Conservation (phyloP, 2,888 invertebrate species). For the Sthenelais limicola region DNA sequence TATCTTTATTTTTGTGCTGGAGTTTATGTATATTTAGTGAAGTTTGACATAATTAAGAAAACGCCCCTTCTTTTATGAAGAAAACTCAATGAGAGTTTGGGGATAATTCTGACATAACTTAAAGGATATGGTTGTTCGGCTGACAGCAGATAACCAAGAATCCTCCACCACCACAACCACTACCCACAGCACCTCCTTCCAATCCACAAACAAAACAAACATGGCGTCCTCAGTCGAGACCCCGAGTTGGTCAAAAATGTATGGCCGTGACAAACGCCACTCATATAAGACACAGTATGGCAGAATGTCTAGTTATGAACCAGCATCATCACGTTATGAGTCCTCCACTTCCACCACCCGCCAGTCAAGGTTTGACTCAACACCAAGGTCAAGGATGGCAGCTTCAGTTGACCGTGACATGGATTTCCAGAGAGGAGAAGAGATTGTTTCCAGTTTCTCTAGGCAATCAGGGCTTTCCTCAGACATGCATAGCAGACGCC, state of each 20-base stretch:
- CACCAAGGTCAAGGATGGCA: neutral
- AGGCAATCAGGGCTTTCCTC: neutral
- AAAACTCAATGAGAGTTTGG: neutral
- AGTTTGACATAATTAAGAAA: no score
- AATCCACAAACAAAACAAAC: neutral
- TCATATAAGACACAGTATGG: constrained; percentile 12
- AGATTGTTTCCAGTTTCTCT: no score
- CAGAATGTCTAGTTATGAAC: constrained; percentile 19
- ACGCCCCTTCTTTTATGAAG: no score
- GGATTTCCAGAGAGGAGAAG: neutral
- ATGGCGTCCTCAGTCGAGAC: neutral
- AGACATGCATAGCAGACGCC: neutral
- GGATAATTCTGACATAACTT: neutral
- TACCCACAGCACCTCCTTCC: neutral
- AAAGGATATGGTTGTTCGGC: constrained; percentile 18
- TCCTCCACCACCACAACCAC: neutral
- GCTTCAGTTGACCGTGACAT: constrained; percentile 28
- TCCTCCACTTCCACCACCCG: no score
- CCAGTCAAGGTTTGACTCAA: constrained; percentile 16
- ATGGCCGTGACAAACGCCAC: constrained; percentile 9
- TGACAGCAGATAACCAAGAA: neutral
- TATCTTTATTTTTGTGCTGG: neutral
- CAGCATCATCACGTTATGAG: neutral
- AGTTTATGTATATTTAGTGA: no score
- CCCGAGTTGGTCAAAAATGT: constrained; percentile 35